Conservation (phyloP, 2,113 vertebrate genomes). For the Corythaixoides concolor region DNA sequence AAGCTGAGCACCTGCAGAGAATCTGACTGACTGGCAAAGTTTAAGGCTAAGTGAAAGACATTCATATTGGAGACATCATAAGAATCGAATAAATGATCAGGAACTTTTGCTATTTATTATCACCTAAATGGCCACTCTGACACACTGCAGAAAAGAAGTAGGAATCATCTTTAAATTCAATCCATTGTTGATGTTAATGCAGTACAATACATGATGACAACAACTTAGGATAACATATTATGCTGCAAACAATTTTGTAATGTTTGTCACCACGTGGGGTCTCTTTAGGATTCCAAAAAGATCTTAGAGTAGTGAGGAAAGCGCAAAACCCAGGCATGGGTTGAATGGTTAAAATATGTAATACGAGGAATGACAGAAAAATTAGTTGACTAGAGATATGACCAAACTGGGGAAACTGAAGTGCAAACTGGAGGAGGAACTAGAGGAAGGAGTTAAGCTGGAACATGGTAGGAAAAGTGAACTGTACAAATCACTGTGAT, state of each 20-base stretch:
- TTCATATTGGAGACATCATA: neutral
- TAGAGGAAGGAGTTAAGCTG: neutral
- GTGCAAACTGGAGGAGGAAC: neutral
- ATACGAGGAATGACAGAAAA: neutral
- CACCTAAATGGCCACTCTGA: neutral
- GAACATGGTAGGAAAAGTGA: neutral
- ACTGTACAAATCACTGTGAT: neutral
- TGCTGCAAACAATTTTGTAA: neutral
- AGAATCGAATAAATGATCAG: neutral
- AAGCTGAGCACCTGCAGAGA: neutral
- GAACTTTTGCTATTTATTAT: neutral
- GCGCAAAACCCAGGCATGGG: neutral
- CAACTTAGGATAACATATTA: neutral
- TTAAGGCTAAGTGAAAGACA: neutral
- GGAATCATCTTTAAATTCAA: neutral
- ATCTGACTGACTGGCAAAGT: neutral
- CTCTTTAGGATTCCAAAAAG: neutral
- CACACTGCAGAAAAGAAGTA: neutral
- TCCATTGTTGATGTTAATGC: neutral
- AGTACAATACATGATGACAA: neutral
- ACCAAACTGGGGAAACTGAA: neutral
- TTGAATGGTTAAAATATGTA: neutral
- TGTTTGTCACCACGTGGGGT: neutral
- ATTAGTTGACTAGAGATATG: neutral
- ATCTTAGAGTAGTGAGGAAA: neutral